Evolutionary conservation across 2,113 vertebrate species (phyloP), one percentile per base, ranked within the genome.

Genomic region (Climacteris rufus): DNA sequence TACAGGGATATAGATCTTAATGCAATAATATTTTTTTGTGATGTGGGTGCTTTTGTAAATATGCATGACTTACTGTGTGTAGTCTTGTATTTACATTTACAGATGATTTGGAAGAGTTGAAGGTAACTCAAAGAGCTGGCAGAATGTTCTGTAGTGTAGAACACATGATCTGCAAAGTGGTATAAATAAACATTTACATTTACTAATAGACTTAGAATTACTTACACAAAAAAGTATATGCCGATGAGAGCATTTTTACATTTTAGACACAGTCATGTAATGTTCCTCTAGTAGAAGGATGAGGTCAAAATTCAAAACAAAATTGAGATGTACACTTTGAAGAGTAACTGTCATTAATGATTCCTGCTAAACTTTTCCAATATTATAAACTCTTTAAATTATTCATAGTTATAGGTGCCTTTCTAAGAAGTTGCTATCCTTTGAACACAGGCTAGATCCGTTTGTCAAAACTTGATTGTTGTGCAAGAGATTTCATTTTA

Each of bases 371-470:
- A 37, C 20, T 69, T 91, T 72, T 85, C 59, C 17, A 44, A 2
- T 64, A 19, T 22, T 44, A 52, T 71, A 35, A 50, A n/a, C 11
- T 47, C 15, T 71, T 78, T 20, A 27, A 74, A 74, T 82, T 60
- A 31, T 35, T 77, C 39, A 13, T 22, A 45, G 16, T 71, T 64
- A 37, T 4, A 4, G 31, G 39, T 66, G 24, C 13, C n/a, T 47
- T 84, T 68, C 30, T 56, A 40, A 60, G 81, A 84, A 37, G 18
- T 45, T 80, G 28, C 20, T 66, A 33, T 44, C 19, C 44, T 82
- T 79, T 68, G 56, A 91, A 79, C 23, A 39, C 0, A 3, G 6
- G 10, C 40, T 85, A 35, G 30, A 19, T 84, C 78, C 0, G 0
- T 71, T 53, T 24, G 39, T 85, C 44, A 75, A 81, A 84, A 27